Conservation (phyloP, 2,113 vertebrate genomes). For the Xenopus tropicalis region UCB_Xtro_10.0 CM004448.2:146396501-146397000, state of each 20-base stretch:
- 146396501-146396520: no score
- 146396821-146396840: slow-evolving; percentile 3
- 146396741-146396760: neutral
- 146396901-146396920: slow-evolving; percentile 40
- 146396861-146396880: neutral
- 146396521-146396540: no score
- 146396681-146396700: no score
- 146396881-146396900: slow-evolving; percentile 25
- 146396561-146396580: no score
- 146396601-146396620: no score
- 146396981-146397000: neutral
- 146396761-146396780: slow-evolving; percentile 18
- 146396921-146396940: slow-evolving; percentile 17
- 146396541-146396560: no score
- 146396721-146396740: neutral
- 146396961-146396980: slow-evolving; percentile 3
- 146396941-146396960: slow-evolving; percentile 25
- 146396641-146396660: no score
- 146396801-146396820: slow-evolving; percentile 5
- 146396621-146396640: no score
- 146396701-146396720: neutral
- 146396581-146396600: no score
- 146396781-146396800: slow-evolving; percentile 18
- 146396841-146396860: slow-evolving; percentile 4
- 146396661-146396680: no score